Evolutionary conservation across 2,888 invertebrate genomes (phyloP), one percentile per base, ranked within the genome.

Genomic region (Lasioglossum calceatum): DNA sequence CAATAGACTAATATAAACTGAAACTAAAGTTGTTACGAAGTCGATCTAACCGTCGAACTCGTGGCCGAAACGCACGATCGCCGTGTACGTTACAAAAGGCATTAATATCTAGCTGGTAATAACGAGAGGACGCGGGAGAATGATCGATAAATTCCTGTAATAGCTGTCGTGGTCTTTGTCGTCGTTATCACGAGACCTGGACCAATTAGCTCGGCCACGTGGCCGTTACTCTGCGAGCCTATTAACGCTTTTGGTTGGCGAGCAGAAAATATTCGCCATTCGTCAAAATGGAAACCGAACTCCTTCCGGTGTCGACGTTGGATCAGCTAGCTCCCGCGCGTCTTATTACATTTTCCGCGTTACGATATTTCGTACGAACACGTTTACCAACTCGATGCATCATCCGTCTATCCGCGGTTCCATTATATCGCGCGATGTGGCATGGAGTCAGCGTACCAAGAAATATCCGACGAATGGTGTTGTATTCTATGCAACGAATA

Each of bases 1-100:
- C 87, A 82, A 88, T 87, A 77, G 70, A 32, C 78, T 76, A 80
- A 79, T 90, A 87, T 87, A 87, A 87, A 88, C 85, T 81, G 85
- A 87, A 90, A 88, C 88, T 88, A 80, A 86, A 81, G 81, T 84
- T 87, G 86, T 87, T 88, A 84, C 75, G 79, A 91, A 91, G 87
- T 91, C 82, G 71, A 90, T 89, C 75, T 80, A 83, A 80, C 73
- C 72, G 82, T 58, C 73, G 54, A 87, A 84, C 81, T 85, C 71
- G 67, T 67, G 42, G 64, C 39, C 44, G 76, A 77, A 79, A 79
- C 47, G 54, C 44, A 16, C 39, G 61, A 14, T 36, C 16, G 27
- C 47, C 19, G 44, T 74, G 70, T 50, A 54, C 74, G 77, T 75
- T 80, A 81, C 79, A 78, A 86, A 82, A 71, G 61, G 71, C 78